These are phyloP conservation scores for Naso thynnoides DNA, from an alignment of 2,797 vertebrate genomes.

Conservation along the genomic window DNA sequence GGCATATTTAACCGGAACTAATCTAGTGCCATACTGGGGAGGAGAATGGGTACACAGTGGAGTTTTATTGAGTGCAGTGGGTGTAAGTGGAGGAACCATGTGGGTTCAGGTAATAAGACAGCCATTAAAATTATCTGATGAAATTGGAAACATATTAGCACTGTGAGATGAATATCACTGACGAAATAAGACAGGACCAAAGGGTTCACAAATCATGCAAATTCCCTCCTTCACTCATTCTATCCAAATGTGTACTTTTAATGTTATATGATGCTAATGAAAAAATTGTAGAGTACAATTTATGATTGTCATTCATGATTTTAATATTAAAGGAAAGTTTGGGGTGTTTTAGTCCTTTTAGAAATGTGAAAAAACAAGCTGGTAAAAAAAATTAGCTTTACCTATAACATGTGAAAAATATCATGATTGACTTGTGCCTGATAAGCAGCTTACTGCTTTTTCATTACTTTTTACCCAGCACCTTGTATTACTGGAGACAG, in stretches of 20 bases:
- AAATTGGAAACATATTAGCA: conserved; percentile 47
- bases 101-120: conserved; percentile 56
- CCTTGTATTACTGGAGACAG: neutral
- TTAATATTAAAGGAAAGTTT: neutral
- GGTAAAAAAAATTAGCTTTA: too few species aligned
- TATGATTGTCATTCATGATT: neutral
- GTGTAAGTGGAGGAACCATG: conserved; percentile 41
- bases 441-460: neutral
- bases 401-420: too few species aligned
- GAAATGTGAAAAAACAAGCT: neutral
- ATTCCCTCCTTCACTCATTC: conserved; percentile 15
- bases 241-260: neutral
- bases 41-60: conserved; percentile 12
- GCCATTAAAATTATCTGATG: conserved; percentile 58
- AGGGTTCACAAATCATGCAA: neutral
- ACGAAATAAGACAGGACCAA: conserved; percentile 23
- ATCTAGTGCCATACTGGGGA: conserved; percentile 29
- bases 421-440: neutral
- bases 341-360: neutral
- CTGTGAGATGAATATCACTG: conserved; percentile 52
- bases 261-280: neutral
- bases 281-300: conserved; percentile 3
- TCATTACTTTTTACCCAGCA: neutral
- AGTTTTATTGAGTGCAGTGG: conserved; percentile 48
- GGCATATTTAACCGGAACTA: conserved; percentile 46